Base-by-base conservation (phyloP, 2,888 invertebrate species). In the Pollenia labialis region DNA sequence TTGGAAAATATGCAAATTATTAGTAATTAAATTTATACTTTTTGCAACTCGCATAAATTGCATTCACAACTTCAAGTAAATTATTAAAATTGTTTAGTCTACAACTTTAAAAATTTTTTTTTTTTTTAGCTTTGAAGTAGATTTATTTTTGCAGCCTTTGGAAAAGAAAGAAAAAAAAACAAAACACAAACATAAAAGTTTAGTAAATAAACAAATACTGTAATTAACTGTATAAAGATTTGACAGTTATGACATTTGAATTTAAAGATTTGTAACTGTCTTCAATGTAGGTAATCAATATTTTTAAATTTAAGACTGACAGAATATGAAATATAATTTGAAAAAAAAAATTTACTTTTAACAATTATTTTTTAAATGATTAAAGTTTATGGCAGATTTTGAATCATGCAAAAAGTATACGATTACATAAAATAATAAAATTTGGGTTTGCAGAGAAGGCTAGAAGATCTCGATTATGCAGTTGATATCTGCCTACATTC, bases 171-270 rank as follows among this genome's bases (percentile, higher is more conserved):
- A 40, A 11, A 48, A 16, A 23, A 52, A 32, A 58, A 16, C 56
- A 56, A 23, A 60, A 6, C 6, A 44, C 16, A 56, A 16, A 44
- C 10, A 12, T 16, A 32, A 32, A 32, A 32, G 0, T 32, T 32
- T 32, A 32, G 32, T 10, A 42, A 18, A 42, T 64, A 46, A 11
- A 46, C 23, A 46, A 76, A 46, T 16, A 12, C 23, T 16, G 64
- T 12, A 54, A 56, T 76, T 66, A 76, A 76, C 54, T 68, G 48
- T 18, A 58, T 23, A 68, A 56, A 7, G 12, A 12, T 68, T 68
- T 75, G 77, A 79, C 77, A 79, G 68, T 58, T 77, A 40, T 79
- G 68, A 79, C 77, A 79, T 58, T 58, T 68, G 1, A 79, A 58
- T 68, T 16, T 18, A 16, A 11, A 68, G 58, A 68, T 79, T 79